Base-by-base conservation (phyloP, 1,140 invertebrate genomes). In the Bombus superbus region DNA sequence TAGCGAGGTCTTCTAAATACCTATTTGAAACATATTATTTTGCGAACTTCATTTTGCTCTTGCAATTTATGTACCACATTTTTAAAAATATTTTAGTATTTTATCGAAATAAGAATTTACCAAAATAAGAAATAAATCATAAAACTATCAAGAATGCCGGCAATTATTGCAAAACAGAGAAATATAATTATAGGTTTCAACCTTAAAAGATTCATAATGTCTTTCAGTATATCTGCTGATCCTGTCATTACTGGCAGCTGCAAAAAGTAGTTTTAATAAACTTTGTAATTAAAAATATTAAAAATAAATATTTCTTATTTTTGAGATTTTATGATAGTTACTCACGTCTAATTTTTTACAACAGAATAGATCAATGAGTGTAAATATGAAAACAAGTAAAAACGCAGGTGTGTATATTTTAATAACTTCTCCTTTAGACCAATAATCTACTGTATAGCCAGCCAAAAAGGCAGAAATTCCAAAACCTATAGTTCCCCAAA, bases 91-190 rank as follows among this genome's bases (percentile, higher is more conserved):
- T 28, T 79, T 79, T 38, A 42, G 3, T 38, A 80, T 15, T 22
- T 35, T 25, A 71, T 40, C 6, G 8, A 79, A 25, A 42, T 9
- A 66, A 69, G 64, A 66, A 94, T 93, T 95, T 94, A 97, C 97
- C 97, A 98, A 91, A 98, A 97, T 93, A 98, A 95, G 90, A 97
- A 98, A 89, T 97, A 98, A 59, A 98, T 97, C 32, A 98, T 96
- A 92, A 98, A 97, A 80, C 97, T 97, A 91, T 98, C 97, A 59
- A 97, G 95, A 25, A 97, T 96, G 13, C 97, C 97, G 13, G 96
- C 97, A 4, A 97, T 95, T 2, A 96, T 96, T 2, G 97, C 96
- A 90, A 97, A 98, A 1, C 95, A 90, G 44, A 98, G 94, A 92
- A 98, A 98, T 44, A 96, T 96, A 0, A 96, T 86, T 3, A 97